A percentile compares a stretch with the other conserved stretches of the same genome.
phyloP scores from a whole-genome alignment of 1,140 invertebrate species.

The Drosophila equinoxialis region DNA sequence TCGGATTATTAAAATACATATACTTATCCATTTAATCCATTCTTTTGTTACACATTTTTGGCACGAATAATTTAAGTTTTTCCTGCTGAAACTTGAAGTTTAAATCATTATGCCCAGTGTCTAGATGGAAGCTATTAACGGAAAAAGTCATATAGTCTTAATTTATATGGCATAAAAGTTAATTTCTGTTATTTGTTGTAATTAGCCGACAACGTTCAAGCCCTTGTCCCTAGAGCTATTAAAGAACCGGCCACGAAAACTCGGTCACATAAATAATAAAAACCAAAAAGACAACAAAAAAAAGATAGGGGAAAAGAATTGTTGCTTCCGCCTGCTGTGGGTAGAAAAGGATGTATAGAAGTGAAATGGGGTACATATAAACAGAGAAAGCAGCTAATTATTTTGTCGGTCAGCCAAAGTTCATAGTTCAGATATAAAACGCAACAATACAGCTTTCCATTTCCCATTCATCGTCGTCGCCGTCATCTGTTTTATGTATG shows the following conservation, averaged over 20 bases:
- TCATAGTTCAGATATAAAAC: conserved; percentile 75
- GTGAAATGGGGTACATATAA: not conserved
- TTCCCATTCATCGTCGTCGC: conserved; percentile 21
- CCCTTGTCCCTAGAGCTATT: conserved; percentile 65
- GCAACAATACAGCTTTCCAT: conserved; percentile 19
- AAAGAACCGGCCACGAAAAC: conserved; percentile 58
- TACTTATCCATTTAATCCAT: no score
- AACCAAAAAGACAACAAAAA: conserved; percentile 54
- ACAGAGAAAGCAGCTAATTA: conserved; percentile 58
- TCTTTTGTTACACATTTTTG: no score
- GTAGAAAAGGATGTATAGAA: conserved; percentile 3
- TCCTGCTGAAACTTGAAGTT: conserved; percentile 10
- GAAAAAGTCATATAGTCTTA: conserved; percentile 66
- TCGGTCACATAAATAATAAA: conserved; percentile 20
- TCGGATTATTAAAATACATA: no score
- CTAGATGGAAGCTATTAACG: not conserved
- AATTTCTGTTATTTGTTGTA: conserved; percentile 79
- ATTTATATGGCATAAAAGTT: conserved; percentile 81
- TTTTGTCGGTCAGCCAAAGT: conserved; percentile 77
- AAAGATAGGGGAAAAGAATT: conserved; percentile 73
- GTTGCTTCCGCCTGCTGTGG: conserved; percentile 64
- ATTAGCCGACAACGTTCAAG: conserved; percentile 68
- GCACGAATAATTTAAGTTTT: no score
- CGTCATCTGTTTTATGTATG: conserved; percentile 41
- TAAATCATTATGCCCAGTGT: conserved; percentile 19